Conservation (phyloP, 2,888 invertebrate species). For the Blastobasis lacticolella region DNA sequence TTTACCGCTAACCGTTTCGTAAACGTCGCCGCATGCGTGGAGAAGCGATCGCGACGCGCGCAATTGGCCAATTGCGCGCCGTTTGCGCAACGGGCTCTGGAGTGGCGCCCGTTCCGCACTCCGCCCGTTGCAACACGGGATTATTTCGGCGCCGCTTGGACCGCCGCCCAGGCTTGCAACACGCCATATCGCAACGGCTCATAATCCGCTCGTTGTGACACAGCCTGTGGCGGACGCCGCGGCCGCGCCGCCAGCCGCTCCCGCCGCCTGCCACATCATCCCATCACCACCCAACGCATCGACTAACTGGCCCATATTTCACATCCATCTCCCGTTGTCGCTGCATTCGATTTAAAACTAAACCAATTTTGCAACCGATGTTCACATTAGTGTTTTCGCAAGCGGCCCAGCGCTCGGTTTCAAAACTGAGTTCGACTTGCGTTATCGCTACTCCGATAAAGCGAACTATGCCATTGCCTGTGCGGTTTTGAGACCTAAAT, state of each 20-base stretch:
- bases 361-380: slow-evolving; percentile 73
- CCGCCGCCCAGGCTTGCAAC: slow-evolving; percentile 70
- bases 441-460: slow-evolving; percentile 70
- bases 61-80: slow-evolving; percentile 57
- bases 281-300: slow-evolving; percentile 21
- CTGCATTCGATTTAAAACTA: slow-evolving; percentile 65
- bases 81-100: slow-evolving; percentile 60
- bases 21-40: slow-evolving; percentile 32
- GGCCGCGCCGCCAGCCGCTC: slow-evolving; percentile 45
- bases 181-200: slow-evolving; percentile 71
- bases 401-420: slow-evolving; percentile 70
- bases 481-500: slow-evolving; percentile 66
- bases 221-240: slow-evolving; percentile 38
- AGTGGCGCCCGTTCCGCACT: slow-evolving; percentile 67
- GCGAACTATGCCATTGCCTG: slow-evolving; percentile 55
- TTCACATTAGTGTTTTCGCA: slow-evolving; percentile 75
- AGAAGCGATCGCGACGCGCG: slow-evolving; percentile 30
- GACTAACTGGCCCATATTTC: slow-evolving; percentile 17
- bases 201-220: slow-evolving; percentile 70
- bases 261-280: slow-evolving; percentile 48
- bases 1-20: slow-evolving; percentile 29
- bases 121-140: slow-evolving; percentile 70
- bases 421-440: slow-evolving; percentile 68
- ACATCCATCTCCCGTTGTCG: slow-evolving; percentile 22
- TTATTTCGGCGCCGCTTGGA: slow-evolving; percentile 70